Evolutionary conservation across 2,888 invertebrate species (phyloP), one percentile per base, ranked within the genome.

Genomic region (Nephrotoma guestfalica): DNA sequence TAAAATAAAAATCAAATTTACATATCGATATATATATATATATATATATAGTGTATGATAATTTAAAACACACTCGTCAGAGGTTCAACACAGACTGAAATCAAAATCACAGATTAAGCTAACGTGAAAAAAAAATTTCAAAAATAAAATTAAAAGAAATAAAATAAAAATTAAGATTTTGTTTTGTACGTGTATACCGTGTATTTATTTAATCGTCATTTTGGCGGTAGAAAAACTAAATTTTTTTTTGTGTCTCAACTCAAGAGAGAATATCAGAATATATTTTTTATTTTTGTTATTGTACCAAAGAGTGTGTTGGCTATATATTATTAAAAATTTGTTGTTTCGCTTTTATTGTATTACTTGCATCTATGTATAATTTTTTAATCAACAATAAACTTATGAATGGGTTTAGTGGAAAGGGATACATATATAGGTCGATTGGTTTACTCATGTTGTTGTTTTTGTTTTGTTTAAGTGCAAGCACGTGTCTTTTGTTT

Each of bases 61-160:
- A n/a, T 41, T 84, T 84, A 41, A 84, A 41, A 84, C 84, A 42
- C 84, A 84, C 84, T 84, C 84, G 41, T 41, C 41, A 84, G 42
- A 84, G 42, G 84, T 84, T 84, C 84, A 84, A 84, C 84, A 84
- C 84, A 84, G 84, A 84, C 84, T 84, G 9, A 84, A 84, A 42
- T 84, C 6, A 41, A 84, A 84, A 41, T 84, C 84, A 84, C 41
- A 84, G 84, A 84, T 84, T 84, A 84, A 84, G 41, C 41, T n/a
- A 84, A 41, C 11, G 6, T 13, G n/a, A 41, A 41, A 15, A 83
- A 41, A 41, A 83, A 41, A 83, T 6, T 9, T 30, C 0, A 40
- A 83, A 41, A 83, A 83, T 5, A 83, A 41, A 83, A 83, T 41
- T 13, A 83, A 83, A 41, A 83, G 41, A 83, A 83, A 41, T 41